Conservation (phyloP, 2,888 invertebrate species). For the Drosophila niveifrons region DNA sequence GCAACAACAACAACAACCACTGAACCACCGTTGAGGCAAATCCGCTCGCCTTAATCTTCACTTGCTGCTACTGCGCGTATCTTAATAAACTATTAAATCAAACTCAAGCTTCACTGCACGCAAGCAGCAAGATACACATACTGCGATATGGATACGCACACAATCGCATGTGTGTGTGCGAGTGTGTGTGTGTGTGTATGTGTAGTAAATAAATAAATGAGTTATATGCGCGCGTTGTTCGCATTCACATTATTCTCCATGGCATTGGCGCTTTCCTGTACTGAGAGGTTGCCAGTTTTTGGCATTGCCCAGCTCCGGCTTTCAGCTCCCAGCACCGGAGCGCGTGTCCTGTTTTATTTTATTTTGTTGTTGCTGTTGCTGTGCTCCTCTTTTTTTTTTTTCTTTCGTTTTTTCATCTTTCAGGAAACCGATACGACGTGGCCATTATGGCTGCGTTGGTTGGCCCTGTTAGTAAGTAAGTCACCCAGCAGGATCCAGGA, state of each 20-base stretch:
- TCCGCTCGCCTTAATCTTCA: conserved; percentile 75
- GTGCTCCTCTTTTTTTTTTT: conserved; percentile 36
- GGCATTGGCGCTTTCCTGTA: conserved; percentile 67
- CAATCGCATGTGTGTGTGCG: conserved; percentile 25
- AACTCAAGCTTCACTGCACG: conserved; percentile 78
- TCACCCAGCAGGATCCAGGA: conserved; percentile 67
- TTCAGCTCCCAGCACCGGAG: conserved; percentile 19
- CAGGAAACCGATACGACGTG: conserved; percentile 76
- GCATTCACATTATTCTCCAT: conserved; percentile 72
- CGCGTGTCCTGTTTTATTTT: conserved; percentile 50
- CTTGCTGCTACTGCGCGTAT: conserved; percentile 71
- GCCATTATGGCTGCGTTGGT: conserved; percentile 69
- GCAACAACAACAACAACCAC: conserved; percentile 17
- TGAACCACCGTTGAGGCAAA: conserved; percentile 55
- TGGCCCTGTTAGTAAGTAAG: conserved; percentile 63
- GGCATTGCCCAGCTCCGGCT: conserved; percentile 36
- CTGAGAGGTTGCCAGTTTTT: conserved; percentile 58
- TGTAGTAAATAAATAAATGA: conserved; percentile 76
- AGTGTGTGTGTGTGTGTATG: conserved; percentile 25
- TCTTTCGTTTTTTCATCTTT: conserved; percentile 59
- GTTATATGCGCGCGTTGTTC: conserved; percentile 74
- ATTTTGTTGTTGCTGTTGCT: conserved; percentile 14
- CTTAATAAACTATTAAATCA: conserved; percentile 80
- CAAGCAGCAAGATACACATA: conserved; percentile 49
- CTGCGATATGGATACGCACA: conserved; percentile 32